Percentiles rank a stretch among this genome's conserved stretches.
Evolutionary conservation across 2,797 vertebrate genomes (phyloP).

Genomic region (Borostomias antarcticus): DNA sequence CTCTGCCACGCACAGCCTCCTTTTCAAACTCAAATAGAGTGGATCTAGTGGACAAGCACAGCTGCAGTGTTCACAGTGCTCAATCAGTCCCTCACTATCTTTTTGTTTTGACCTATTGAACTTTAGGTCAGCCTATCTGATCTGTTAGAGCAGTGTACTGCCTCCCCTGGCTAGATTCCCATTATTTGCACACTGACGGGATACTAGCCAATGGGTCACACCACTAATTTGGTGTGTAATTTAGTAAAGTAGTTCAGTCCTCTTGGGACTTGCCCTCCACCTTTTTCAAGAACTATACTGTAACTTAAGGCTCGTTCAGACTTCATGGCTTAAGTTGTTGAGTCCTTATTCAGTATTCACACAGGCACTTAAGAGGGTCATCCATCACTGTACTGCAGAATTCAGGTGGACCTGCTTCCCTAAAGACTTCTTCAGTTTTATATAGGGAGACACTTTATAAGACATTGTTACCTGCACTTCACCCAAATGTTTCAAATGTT

Average conservation of each 20-base stretch:
- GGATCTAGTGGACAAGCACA: background rate
- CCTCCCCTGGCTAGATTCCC: background rate
- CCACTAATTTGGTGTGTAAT: background rate
- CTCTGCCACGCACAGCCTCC: background rate
- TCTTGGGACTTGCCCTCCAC: background rate
- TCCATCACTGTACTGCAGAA: background rate
- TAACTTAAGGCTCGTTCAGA: background rate
- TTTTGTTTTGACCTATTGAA: no score
- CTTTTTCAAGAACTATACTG: background rate
- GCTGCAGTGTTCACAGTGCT: no score
- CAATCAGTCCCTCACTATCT: no score
- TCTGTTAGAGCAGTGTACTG: no score
- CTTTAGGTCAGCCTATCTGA: no score
- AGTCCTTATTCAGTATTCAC: background rate
- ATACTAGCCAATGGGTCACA: background rate
- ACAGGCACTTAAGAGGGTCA: background rate
- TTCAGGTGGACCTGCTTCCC: background rate
- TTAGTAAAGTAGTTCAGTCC: background rate
- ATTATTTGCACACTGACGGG: background rate
- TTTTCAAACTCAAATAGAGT: background rate
- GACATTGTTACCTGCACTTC: background rate
- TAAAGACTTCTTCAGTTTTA: background rate
- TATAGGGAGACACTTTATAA: background rate
- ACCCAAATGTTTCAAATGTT: background rate
- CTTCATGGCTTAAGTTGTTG: background rate